A percentile compares a stretch with the other conserved stretches of the same genome.
These are phyloP conservation scores for Anticlea derivata DNA, from an alignment of 2,888 invertebrate genomes.

Conservation along the genomic window DNA sequence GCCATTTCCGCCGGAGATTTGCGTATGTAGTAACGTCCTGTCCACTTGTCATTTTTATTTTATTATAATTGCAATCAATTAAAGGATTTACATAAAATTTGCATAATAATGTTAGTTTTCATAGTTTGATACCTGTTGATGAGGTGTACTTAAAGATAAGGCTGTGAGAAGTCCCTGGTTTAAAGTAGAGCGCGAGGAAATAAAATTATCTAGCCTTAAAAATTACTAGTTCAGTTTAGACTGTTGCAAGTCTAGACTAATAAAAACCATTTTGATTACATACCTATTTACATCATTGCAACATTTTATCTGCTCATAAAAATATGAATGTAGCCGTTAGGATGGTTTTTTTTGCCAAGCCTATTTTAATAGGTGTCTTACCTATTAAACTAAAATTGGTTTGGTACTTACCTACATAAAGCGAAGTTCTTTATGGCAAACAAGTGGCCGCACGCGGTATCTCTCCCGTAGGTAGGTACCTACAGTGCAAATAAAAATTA, in stretches of 20 bases:
- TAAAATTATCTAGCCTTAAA: conserved; percentile 4
- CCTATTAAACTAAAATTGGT: too few species aligned
- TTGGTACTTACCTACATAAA: too few species aligned
- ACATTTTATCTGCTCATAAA: conserved; percentile 7
- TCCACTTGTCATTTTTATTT: conserved; percentile 36
- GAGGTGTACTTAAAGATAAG: conserved; percentile 17
- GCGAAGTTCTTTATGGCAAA: too few species aligned
- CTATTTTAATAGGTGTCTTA: neutral
- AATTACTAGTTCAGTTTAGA: neutral
- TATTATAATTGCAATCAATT: conserved; percentile 39
- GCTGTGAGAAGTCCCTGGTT: conserved; percentile 20
- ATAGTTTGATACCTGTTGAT: conserved; percentile 27
- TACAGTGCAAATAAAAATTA: too few species aligned
- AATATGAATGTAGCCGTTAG: neutral
- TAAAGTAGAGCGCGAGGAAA: conserved; percentile 33
- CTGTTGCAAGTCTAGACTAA: conserved; percentile 30
- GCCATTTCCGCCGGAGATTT: conserved; percentile 63
- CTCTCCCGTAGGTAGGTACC: too few species aligned
- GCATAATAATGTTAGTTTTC: conserved; percentile 30
- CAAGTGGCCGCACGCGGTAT: too few species aligned
- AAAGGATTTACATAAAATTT: conserved; percentile 35
- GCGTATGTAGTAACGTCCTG: conserved; percentile 61
- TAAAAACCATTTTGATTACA: conserved; percentile 11
- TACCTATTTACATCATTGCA: neutral
- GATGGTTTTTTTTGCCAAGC: neutral